These are phyloP conservation scores for Actinostola sp. DNA, from an alignment of 92 coral and sea anemone species.

Conservation along the genomic window DNA sequence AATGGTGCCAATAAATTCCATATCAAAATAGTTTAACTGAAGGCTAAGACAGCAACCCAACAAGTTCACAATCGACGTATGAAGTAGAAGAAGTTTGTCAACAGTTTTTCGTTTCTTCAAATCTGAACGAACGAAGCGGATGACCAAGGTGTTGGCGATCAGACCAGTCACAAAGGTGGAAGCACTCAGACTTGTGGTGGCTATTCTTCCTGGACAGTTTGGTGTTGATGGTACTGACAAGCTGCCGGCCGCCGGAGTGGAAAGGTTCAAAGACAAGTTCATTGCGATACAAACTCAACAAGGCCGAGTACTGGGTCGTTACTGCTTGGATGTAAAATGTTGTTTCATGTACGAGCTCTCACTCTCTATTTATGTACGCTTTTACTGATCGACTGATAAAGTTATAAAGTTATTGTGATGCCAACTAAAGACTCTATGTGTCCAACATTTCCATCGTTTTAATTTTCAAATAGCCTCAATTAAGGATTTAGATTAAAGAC, in stretches of 20 bases:
- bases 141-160: constrained; percentile 18
- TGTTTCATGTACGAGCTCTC: too few relatives aligned
- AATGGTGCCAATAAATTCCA: constrained; percentile 4
- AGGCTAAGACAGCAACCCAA: constrained; percentile 36
- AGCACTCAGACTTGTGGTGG: not conserved
- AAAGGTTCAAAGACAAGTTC: not conserved
- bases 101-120: constrained; percentile 6
- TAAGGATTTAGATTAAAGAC: too few relatives aligned
- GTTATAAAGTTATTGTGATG: too few relatives aligned
- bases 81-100: constrained; percentile 29
- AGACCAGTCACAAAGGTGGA: constrained; percentile 15
- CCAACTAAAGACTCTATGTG: too few relatives aligned
- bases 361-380: too few relatives aligned
- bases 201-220: constrained; percentile 24
- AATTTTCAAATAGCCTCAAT: too few relatives aligned
- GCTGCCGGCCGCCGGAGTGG: not conserved
- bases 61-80: constrained; percentile 13
- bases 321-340: too few relatives aligned
- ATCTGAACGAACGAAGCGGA: constrained; percentile 17
- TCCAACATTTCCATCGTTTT: too few relatives aligned
- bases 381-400: too few relatives aligned
- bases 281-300: too few relatives aligned
- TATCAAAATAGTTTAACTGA: constrained; percentile 30
- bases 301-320: too few relatives aligned
- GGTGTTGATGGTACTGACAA: not conserved